phyloP scores from a whole-genome alignment of 2,113 vertebrate species.

The Macquaria australasica region DNA sequence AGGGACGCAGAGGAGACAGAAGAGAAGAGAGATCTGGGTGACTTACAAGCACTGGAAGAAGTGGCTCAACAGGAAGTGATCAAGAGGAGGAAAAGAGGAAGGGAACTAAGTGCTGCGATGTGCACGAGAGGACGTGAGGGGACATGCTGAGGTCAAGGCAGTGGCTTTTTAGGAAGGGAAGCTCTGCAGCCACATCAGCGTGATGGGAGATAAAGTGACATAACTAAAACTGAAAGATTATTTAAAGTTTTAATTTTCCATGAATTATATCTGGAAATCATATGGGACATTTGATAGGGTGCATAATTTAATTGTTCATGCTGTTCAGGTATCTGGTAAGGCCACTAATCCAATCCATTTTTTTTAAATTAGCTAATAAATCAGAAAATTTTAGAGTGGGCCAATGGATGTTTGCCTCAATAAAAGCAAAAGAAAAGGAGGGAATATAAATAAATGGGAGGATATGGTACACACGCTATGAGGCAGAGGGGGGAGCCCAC shows the following conservation, averaged over 20 bases:
- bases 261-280: neutral
- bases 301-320: neutral
- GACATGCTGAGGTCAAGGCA: slow-evolving; percentile 39
- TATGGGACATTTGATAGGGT: neutral
- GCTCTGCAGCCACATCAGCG: slow-evolving; percentile 16
- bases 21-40: slow-evolving; percentile 57
- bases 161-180: slow-evolving; percentile 34
- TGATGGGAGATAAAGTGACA: neutral
- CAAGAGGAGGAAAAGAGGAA: slow-evolving; percentile 46
- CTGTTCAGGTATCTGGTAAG: neutral
- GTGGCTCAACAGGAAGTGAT: slow-evolving; percentile 34
- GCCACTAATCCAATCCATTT: neutral
- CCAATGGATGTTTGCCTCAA: slow-evolving; percentile 13
- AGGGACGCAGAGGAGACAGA: slow-evolving; percentile 14
- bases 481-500: slow-evolving; percentile 88
- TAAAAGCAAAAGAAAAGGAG: slow-evolving; percentile 54
- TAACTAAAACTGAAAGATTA: neutral
- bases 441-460: slow-evolving; percentile 68
- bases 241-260: neutral
- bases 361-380: neutral
- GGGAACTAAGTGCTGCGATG: slow-evolving; percentile 71
- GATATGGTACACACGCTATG: slow-evolving; percentile 84
- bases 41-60: slow-evolving; percentile 58
- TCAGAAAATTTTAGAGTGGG: slow-evolving; percentile 15
- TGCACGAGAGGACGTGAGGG: slow-evolving; percentile 48